phyloP scores from a whole-genome alignment of 2,113 vertebrate species.

The Eulacestoma nigropectus region DNA sequence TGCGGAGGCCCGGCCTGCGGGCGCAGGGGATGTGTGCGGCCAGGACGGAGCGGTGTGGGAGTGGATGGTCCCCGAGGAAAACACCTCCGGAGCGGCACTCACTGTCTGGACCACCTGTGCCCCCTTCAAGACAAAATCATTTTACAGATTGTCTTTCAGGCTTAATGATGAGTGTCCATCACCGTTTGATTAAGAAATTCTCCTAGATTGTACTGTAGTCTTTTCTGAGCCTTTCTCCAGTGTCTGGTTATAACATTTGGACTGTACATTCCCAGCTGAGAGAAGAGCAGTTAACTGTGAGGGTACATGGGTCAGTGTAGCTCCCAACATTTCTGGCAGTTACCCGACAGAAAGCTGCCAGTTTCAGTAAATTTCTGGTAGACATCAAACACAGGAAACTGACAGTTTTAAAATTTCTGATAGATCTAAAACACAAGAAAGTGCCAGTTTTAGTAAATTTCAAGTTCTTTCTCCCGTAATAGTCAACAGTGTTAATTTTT shows the following conservation, averaged over 20 bases:
- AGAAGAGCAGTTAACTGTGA: neutral
- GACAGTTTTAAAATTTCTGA: neutral
- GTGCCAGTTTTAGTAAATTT: neutral
- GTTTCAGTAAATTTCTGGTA: neutral
- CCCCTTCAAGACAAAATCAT: too few species aligned
- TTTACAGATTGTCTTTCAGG: neutral
- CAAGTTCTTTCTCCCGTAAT: accelerated
- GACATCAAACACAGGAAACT: neutral
- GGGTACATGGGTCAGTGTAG: neutral
- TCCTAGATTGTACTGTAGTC: accelerated
- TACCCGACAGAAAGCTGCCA: neutral
- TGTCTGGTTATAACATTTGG: neutral
- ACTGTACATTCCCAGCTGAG: neutral
- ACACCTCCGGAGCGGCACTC: accelerated
- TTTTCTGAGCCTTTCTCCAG: neutral
- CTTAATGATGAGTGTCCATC: too few species aligned
- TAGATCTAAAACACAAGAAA: neutral
- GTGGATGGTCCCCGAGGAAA: neutral
- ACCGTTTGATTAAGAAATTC: neutral
- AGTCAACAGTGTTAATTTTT: neutral
- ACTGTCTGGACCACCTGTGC: neutral
- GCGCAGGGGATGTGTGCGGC: accelerated
- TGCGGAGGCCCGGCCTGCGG: neutral
- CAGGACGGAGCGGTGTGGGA: accelerated
- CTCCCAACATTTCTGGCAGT: neutral